Base-by-base conservation (phyloP, 2,888 invertebrate genomes). In the Lithophane semibrunnea region DNA sequence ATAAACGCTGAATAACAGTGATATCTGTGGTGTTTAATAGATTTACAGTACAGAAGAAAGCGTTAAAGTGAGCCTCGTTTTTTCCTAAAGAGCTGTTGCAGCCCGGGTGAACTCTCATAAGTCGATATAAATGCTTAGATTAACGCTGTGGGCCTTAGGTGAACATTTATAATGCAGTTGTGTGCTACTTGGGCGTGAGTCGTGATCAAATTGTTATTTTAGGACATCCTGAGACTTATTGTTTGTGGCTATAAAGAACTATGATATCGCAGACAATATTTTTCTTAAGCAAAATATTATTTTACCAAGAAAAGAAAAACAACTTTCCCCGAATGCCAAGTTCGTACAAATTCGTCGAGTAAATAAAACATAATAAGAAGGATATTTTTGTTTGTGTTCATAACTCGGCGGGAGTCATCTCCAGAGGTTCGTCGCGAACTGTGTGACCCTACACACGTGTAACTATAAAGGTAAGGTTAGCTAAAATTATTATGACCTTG, bases 281-380 rank as follows among this genome's bases (percentile, higher is more conserved):
- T 24, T n/a, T 66, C 54, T 13, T 0, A 3, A 52, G 1, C 24
- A 61, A 60, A 65, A 77, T 70, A 66, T 77, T 63, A 70, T 70
- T 66, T 70, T 10, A 66, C n/a, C 49, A 64, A 79, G 63, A 58
- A 75, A 72, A 79, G 69, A 64, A 29, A 69, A 70, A 75, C 52
- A 60, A 42, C 21, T 64, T 56, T 18, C 4, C 42, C 64, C n/a
- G 7, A n/a, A 37, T 37, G 16, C 67, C 8, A 13, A 58, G 47
- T 69, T 73, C 56, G 47, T 52, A 49, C 44, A 66, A 83, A 80
- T 83, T 83, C 54, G 47, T 56, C 13, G 7, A 70, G 78, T 77
- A 80, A 80, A 81, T 83, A 79, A 73, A 73, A 44, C 68, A 52
- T 66, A 67, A 61, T 58, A 61, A 58, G 65, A 44, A 29, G 54